Evolutionary conservation across 2,113 vertebrate species (phyloP).

Genomic region (Tragelaphus imberbis): DNA sequence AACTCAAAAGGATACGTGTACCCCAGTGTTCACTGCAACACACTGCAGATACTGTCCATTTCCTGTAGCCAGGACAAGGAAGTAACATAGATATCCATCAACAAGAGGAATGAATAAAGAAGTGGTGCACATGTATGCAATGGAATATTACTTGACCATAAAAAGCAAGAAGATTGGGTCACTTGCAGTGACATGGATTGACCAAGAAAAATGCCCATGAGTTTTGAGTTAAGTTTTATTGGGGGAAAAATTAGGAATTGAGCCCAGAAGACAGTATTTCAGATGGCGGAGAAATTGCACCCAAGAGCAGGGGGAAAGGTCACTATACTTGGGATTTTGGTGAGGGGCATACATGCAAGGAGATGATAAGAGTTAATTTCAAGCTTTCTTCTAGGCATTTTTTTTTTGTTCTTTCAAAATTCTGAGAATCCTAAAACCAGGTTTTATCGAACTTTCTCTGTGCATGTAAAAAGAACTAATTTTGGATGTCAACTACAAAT

Average conservation of each 20-base stretch:
- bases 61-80: background rate
- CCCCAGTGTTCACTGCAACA: background rate
- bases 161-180: background rate
- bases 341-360: background rate
- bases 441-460: background rate
- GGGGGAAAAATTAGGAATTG: background rate
- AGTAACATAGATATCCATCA: background rate
- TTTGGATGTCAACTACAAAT: background rate
- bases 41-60: background rate
- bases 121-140: background rate
- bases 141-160: background rate
- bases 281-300: background rate
- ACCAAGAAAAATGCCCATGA: background rate
- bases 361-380: background rate
- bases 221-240: background rate
- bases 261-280: background rate
- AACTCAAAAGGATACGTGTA: background rate
- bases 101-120: background rate
- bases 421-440: background rate
- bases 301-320: background rate
- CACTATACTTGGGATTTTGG: background rate
- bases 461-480: background rate
- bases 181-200: background rate
- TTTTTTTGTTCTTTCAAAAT: background rate
- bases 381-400: background rate